Evolutionary conservation across 2,113 vertebrate species (phyloP).

Genomic region (Planiliza haematocheilus): DNA sequence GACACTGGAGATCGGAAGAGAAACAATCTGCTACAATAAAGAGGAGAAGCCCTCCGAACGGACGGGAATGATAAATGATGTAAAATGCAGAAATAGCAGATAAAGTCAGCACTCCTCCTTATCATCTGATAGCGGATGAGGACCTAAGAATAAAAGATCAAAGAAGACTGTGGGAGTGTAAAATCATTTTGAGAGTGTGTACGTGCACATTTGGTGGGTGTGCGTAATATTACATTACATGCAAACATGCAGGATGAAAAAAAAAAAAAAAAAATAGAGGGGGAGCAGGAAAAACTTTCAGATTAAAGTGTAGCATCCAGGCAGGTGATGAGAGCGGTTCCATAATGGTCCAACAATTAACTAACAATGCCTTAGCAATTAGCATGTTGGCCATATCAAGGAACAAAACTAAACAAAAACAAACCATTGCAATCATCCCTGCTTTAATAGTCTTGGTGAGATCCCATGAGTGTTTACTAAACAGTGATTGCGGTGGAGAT

Average conservation of each 20-base stretch:
- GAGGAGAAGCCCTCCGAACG: constrained; percentile 44
- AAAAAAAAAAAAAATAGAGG: background rate
- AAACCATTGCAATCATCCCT: constrained; percentile 73
- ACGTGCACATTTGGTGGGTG: constrained; percentile 7
- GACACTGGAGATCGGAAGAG: constrained; percentile 64
- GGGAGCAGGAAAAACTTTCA: background rate
- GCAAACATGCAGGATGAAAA: constrained; percentile 15
- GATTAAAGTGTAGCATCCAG: background rate
- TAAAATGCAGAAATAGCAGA: constrained; percentile 53
- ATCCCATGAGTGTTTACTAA: constrained; percentile 79
- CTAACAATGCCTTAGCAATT: constrained; percentile 57
- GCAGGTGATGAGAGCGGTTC: constrained; percentile 22
- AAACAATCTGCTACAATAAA: constrained; percentile 63
- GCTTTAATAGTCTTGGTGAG: constrained; percentile 72
- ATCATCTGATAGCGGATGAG: constrained; percentile 46
- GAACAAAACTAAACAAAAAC: constrained; percentile 72
- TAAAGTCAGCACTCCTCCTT: constrained; percentile 21
- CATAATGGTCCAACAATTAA: constrained; percentile 47
- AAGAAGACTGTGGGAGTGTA: constrained; percentile 42
- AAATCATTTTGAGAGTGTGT: constrained; percentile 35
- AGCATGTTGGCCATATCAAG: constrained; percentile 56
- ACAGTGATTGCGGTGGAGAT: constrained; percentile 79
- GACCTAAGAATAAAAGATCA: constrained; percentile 55
- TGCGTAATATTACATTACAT: constrained; percentile 16
- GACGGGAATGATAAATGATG: constrained; percentile 58